Base-by-base conservation (phyloP, 2,888 invertebrate genomes). In the Oscheius sp. region DNA sequence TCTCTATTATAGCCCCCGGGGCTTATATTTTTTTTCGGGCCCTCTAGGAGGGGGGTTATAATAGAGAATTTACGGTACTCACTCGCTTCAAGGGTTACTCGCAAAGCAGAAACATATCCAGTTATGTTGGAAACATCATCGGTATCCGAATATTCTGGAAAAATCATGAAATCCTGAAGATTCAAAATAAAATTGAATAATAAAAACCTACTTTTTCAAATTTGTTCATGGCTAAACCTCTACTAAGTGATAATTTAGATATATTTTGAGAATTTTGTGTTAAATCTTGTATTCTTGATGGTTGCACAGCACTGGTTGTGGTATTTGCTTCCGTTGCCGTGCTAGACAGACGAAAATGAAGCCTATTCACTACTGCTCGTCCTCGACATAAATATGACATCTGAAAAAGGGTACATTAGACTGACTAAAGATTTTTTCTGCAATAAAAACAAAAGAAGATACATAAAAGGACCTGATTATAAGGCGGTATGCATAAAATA, bases 121-220 rank as follows among this genome's bases (percentile, higher is more conserved):
- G 85, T 83, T 25, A 88, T 86, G 21, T 78, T 82, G 18, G 79
- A 76, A 2, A 86, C 77, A 27, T 88, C 88, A 13, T 87, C 85
- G 0, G 85, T 78, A 56, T 88, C 85, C 6, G 78, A 69, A 75
- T 86, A 86, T 66, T 88, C 88, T 1, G 88, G 88, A 63, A 81
- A 88, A 72, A 87, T 88, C 71, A 88, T 75, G 73, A 88, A 88
- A 74, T 87, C 87, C 88, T 88, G 73, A 41, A 84, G 27, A 82
- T 7, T 9, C 3, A 6, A 70, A 29, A n/a, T 23, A 64, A 0
- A 13, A 64, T 43, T 25, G 2, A n/a, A n/a, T 35, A 9, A 3
- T 3, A 35, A 35, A 55, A 23, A 6, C 63, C 12, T 9, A 87
- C 87, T 79, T 87, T 87, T 72, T 87, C 87, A 72, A 88, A 87